These are phyloP conservation scores for Halcyon chelicuti DNA, from an alignment of 2,797 vertebrate genomes.

Conservation along the genomic window DNA sequence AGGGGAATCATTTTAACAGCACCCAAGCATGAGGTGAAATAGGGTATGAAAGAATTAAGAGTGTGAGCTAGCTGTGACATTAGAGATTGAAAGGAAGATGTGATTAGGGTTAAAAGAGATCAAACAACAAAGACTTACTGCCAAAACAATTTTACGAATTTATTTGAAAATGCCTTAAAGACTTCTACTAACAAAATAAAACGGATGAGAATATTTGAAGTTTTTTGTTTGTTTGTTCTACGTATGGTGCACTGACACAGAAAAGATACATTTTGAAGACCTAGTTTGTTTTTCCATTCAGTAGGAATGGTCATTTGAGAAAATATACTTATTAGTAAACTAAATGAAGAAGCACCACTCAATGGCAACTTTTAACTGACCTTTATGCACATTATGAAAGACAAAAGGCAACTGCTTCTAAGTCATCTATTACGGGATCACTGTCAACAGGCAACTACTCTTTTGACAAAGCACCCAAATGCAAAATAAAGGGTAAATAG, in stretches of 20 bases:
- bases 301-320: not conserved
- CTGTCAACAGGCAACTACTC: not conserved
- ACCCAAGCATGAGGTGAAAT: not conserved
- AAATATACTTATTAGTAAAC: not conserved
- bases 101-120: slow-evolving; percentile 55
- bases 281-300: not conserved
- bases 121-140: slow-evolving; percentile 63
- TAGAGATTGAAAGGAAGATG: slow-evolving; percentile 53
- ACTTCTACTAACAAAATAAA: slow-evolving; percentile 30
- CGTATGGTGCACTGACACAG: not conserved
- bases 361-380: not conserved
- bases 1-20: not conserved
- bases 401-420: not conserved
- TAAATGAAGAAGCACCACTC: not conserved
- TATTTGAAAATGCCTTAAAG: slow-evolving; percentile 26
- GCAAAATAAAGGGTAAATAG: not conserved
- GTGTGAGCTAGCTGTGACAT: slow-evolving; percentile 35
- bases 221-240: not conserved
- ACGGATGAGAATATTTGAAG: not conserved
- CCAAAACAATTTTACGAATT: slow-evolving; percentile 46
- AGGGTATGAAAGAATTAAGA: slow-evolving; percentile 1
- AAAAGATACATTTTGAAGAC: not conserved
- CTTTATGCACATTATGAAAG: not conserved
- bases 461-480: not conserved
- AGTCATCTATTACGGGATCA: not conserved